Conservation (phyloP, 2,113 vertebrate species). For the Phalacrocorax aristotelis region DNA sequence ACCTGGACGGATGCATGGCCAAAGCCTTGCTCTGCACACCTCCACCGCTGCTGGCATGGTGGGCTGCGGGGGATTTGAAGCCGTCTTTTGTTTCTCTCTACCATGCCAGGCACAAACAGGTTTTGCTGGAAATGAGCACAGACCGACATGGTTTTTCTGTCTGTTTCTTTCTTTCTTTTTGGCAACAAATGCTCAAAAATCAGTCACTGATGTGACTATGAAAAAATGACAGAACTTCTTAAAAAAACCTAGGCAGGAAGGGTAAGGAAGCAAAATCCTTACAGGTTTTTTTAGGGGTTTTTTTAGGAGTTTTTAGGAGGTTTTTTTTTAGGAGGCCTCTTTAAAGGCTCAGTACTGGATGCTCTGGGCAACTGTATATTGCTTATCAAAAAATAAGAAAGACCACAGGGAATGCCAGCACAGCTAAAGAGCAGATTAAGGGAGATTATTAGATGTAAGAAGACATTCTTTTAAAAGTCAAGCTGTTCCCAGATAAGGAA, state of each 20-base stretch:
- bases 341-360: neutral
- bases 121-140: neutral
- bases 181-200: neutral
- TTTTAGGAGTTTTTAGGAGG: too few relatives aligned
- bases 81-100: neutral
- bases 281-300: too few relatives aligned
- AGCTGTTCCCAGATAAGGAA: neutral
- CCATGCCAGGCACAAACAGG: neutral
- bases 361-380: neutral
- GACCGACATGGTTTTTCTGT: accelerated
- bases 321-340: neutral
- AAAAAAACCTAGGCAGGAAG: neutral
- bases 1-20: neutral
- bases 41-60: neutral
- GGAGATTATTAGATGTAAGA: neutral
- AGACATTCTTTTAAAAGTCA: neutral
- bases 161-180: neutral
- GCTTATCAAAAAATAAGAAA: neutral
- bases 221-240: neutral
- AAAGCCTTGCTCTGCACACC: neutral
- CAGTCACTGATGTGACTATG: neutral
- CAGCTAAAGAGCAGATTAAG: neutral
- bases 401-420: neutral
- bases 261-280: neutral
- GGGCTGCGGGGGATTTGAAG: neutral